These are phyloP conservation scores for Myrmecobius fasciatus DNA, from an alignment of 2,113 vertebrate genomes.

Conservation along the genomic window DNA sequence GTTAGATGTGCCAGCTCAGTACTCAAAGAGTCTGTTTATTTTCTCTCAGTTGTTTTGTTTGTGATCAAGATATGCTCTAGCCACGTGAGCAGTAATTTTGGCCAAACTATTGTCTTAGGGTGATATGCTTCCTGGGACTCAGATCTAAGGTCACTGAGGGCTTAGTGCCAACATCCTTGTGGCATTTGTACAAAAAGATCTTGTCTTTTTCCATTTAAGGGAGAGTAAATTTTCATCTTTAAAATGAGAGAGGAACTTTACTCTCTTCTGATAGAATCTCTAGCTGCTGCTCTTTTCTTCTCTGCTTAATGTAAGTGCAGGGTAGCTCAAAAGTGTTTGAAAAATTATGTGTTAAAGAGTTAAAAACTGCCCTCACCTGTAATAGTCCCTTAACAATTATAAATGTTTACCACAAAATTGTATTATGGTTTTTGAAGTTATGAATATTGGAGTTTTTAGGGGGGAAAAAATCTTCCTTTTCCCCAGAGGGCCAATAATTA, in stretches of 20 bases:
- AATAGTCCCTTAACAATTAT: neutral
- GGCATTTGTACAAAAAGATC: constrained; percentile 9
- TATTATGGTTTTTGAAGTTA: neutral
- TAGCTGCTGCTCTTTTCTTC: constrained; percentile 7
- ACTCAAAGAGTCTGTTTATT: neutral
- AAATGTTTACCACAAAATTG: neutral
- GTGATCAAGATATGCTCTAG: neutral
- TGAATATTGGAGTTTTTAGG: neutral
- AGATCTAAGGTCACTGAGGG: neutral
- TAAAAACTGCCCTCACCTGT: neutral
- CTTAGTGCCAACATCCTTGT: neutral
- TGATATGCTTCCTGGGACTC: neutral
- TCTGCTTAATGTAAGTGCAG: neutral
- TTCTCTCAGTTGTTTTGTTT: constrained; percentile 10
- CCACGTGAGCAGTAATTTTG: neutral
- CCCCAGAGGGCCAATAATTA: neutral
- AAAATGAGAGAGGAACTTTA: neutral
- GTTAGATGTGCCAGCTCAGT: neutral
- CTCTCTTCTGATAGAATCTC: neutral
- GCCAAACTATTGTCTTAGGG: neutral
- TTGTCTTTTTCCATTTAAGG: neutral
- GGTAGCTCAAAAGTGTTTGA: neutral
- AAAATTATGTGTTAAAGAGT: neutral
- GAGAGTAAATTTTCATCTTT: neutral
- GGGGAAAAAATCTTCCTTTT: neutral